Conservation (phyloP, 2,888 invertebrate genomes). For the Apodemia zela region DNA sequence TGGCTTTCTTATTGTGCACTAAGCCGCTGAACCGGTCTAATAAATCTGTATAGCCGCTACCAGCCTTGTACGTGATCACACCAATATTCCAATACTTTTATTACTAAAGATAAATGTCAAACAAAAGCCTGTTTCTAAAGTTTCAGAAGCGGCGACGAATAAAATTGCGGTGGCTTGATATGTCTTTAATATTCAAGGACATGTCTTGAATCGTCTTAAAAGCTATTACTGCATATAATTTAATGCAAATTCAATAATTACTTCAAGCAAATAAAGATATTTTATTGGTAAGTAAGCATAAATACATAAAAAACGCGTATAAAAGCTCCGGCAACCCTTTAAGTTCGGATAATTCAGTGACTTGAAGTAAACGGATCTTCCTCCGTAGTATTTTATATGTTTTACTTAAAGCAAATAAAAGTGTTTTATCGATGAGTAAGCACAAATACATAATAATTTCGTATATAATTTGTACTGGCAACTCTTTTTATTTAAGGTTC, state of each 20-base stretch:
- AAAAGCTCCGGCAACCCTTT: neutral
- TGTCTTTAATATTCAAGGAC: constrained; percentile 9
- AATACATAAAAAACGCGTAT: neutral
- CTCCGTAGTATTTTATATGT: too few species aligned
- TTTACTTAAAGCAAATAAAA: too few species aligned
- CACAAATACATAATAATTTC: too few species aligned
- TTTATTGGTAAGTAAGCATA: neutral
- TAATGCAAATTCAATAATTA: too few species aligned
- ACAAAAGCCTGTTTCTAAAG: neutral
- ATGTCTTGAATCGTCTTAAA: neutral
- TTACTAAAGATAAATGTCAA: constrained; percentile 17
- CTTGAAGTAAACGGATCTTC: too few species aligned
- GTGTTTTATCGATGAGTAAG: too few species aligned
- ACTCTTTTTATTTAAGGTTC: too few species aligned
- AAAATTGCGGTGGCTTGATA: neutral
- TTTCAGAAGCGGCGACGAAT: neutral
- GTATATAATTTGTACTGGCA: too few species aligned
- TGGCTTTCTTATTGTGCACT: constrained; percentile 54
- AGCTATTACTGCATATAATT: too few species aligned
- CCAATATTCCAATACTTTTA: neutral
- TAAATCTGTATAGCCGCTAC: constrained; percentile 52
- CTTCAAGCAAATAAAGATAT: neutral
- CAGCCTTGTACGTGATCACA: constrained; percentile 29
- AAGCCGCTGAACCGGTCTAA: constrained; percentile 65
- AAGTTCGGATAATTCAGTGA: neutral